Evolutionary conservation across 1,140 invertebrate species (phyloP).

Genomic region (Cyclargus thomasi): DNA sequence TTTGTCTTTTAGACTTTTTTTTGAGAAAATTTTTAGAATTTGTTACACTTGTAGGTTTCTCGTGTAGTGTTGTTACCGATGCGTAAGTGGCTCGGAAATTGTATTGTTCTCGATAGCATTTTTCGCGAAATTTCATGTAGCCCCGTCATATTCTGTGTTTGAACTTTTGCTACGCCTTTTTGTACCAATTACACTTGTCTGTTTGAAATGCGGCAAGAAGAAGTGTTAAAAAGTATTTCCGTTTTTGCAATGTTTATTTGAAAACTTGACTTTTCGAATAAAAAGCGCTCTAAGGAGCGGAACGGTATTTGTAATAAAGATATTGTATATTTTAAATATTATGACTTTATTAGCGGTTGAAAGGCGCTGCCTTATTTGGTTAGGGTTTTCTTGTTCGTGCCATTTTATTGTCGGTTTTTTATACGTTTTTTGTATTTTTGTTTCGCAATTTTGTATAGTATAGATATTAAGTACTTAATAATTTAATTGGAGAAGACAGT

Average conservation of each 20-base stretch:
- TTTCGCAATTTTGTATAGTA: no score
- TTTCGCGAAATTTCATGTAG: not conserved
- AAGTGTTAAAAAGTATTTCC: not conserved
- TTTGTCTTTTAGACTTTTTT: not conserved
- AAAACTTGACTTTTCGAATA: not conserved
- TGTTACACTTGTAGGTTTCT: not conserved
- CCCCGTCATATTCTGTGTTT: not conserved
- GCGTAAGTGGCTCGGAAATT: not conserved
- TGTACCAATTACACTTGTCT: not conserved
- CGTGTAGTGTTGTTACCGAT: no score
- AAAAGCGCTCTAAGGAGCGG: not conserved
- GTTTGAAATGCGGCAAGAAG: not conserved
- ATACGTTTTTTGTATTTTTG: no score
- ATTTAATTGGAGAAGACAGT: no score
- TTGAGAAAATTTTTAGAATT: not conserved
- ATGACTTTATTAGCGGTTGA: not conserved
- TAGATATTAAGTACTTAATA: no score
- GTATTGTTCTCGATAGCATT: not conserved
- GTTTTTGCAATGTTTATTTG: not conserved
- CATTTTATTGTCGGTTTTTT: not conserved
- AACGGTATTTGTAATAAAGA: not conserved
- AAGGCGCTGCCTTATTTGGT: not conserved
- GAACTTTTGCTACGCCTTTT: not conserved
- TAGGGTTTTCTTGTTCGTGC: not conserved
- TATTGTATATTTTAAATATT: not conserved